A percentile compares a stretch with the other conserved stretches of the same genome.
Evolutionary conservation across 2,888 invertebrate species (phyloP).

Genomic region (Clistopyga incitator): DNA sequence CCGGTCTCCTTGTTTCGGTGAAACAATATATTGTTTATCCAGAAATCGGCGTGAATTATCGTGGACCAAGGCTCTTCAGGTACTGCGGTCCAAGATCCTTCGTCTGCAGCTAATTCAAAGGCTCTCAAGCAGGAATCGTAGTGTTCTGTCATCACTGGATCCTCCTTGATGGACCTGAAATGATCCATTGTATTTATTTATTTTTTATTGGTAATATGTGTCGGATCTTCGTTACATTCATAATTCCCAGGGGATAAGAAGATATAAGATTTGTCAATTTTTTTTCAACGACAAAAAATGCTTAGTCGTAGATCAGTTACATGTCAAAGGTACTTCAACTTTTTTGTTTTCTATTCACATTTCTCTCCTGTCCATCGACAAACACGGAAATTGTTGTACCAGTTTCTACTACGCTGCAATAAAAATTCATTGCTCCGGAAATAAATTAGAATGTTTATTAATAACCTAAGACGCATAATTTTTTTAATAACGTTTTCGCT

Average conservation of each 20-base stretch:
- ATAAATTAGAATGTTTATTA: background rate
- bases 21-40: constrained; percentile 88
- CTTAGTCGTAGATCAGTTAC: too few relatives aligned
- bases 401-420: too few relatives aligned
- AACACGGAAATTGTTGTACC: too few relatives aligned
- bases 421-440: too few relatives aligned
- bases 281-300: too few relatives aligned
- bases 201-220: background rate
- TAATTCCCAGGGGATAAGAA: too few relatives aligned
- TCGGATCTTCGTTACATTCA: too few relatives aligned
- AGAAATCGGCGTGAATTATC: constrained; percentile 86
- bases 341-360: too few relatives aligned
- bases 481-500: too few relatives aligned
- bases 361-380: too few relatives aligned
- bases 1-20: constrained; percentile 81
- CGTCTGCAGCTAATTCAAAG: background rate
- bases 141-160: constrained; percentile 76
- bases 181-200: background rate
- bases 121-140: constrained; percentile 63
- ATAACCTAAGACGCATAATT: background rate
- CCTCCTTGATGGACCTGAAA: constrained; percentile 70
- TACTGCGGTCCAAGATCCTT: constrained; percentile 29
- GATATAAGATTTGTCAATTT: too few relatives aligned
- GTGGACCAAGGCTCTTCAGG: constrained; percentile 85
- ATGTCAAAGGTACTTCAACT: too few relatives aligned